These are phyloP conservation scores for Ammodytes dubius DNA, from an alignment of 2,113 vertebrate genomes.

Conservation along the genomic window DNA sequence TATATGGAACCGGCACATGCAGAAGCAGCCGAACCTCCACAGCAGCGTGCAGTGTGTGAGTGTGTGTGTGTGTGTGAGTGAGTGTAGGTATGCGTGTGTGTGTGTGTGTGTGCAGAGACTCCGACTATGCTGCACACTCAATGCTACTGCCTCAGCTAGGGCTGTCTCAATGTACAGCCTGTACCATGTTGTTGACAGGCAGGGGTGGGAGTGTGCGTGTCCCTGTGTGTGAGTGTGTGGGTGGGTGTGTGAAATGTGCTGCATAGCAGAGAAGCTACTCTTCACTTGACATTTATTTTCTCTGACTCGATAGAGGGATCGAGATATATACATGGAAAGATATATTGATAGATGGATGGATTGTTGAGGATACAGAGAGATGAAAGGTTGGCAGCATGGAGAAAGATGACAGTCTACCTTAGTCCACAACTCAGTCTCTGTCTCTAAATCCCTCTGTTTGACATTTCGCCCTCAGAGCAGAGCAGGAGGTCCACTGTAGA, in stretches of 20 bases:
- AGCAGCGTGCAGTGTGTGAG: conserved; percentile 42
- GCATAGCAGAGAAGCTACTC: conserved; percentile 80
- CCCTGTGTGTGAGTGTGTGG: conserved; percentile 67
- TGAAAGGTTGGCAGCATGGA: neutral
- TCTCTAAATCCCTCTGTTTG: conserved; percentile 28
- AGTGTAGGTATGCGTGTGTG: conserved; percentile 48
- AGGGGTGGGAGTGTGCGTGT: conserved; percentile 82
- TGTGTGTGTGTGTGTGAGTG: conserved; percentile 44
- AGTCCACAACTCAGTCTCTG: neutral
- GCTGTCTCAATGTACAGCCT: conserved; percentile 87
- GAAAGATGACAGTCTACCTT: neutral
- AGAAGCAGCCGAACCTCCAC: conserved; percentile 61
- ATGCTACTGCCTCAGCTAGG: conserved; percentile 86
- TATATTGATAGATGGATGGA: conserved; percentile 11
- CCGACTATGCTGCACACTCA: conserved; percentile 85
- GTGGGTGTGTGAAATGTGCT: conserved; percentile 66
- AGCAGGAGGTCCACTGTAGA: conserved; percentile 44
- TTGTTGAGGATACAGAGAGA: conserved; percentile 8
- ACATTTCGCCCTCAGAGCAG: conserved; percentile 43
- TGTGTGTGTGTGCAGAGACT: conserved; percentile 79
- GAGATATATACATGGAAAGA: conserved; percentile 27
- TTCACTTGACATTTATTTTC: conserved; percentile 67
- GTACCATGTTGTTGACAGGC: conserved; percentile 89
- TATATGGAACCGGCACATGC: conserved; percentile 61
- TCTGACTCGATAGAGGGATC: conserved; percentile 18